Base-by-base conservation (phyloP, 2,113 vertebrate species). In the Anoplopoma fimbria region DNA sequence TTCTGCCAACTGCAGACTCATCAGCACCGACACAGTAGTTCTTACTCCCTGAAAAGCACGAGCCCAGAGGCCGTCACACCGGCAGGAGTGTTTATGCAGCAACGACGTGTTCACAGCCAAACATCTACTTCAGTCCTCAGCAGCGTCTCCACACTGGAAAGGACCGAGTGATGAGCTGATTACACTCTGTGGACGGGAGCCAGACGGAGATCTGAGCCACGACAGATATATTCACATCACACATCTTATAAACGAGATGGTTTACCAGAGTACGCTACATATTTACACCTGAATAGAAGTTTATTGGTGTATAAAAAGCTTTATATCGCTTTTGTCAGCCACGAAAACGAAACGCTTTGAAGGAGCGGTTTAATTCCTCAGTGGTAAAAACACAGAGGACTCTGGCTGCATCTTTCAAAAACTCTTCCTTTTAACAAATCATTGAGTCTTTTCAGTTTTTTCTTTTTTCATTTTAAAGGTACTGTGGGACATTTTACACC, bases 1-100 rank as follows among this genome's bases (percentile, higher is more conserved):
- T 65, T 33, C 61, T 77, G 77, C 84, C 70, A 87, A 77, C 42
- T 72, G 62, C 47, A 70, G 72, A 77, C 75, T 87, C 81, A 75
- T 84, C 74, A 33, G 76, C 82, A 81, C 78, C 76, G 75, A 83
- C 76, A 69, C 60, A 62, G 25, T 70, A 33, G 34, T 9, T 29
- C 33, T 29, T 14, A 61, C 61, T 64, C 21, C 45, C 42, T 81
- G 55, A 87, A 82, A 64, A 77, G 49, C 29, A 63, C 47, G 17
- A 78, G 23, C 70, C 80, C 62, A 33, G 57, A 79, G 69, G 70
- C 80, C 68, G 17, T 8, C 40, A 17, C 40, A 61, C 14, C 0
- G 36, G 49, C 74, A 80, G 21, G 34, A 45, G 62, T 51, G 57
- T 60, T 75, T 75, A 40, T 34, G 31, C 17, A 61, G 40, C 64